Evolutionary conservation across 2,888 invertebrate species (phyloP), one percentile per base, ranked within the genome.

Genomic region (Eristalis tenax): DNA sequence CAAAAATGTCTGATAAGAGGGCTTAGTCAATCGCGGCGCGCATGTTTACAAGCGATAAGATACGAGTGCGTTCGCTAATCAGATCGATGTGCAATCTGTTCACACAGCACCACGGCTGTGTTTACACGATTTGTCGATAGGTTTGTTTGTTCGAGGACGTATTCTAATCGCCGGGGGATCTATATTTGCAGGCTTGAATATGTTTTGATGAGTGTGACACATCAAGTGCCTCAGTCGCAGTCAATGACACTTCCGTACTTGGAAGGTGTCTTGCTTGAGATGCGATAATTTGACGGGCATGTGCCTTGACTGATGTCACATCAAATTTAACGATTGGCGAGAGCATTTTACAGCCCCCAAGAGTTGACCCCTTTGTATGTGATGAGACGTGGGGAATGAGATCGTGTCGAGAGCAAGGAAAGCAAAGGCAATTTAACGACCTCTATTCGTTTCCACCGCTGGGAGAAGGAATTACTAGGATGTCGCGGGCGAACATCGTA

Each of bases 31-130:
- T 18, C n/a, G 13, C 57, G 57, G 23, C 35, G 6, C 23, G 28
- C 6, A 59, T 75, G 66, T 40, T 76, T 66, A 66, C 35, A 61
- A 56, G 69, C 32, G 69, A 77, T 77, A 77, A 69, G 69, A 77
- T 50, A 50, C 50, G 50, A 8, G 50, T 8, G 8, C 61, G 40
- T 35, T 68, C 50, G 40, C 22, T 76, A 69, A 69, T 68, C 76
- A 57, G 63, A 23, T 50, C 23, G 38, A 38, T 28, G 26, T 26
- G 35, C 38, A 35, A 50, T 69, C 61, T 63, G 35, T 69, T 50
- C 23, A 63, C 28, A 63, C 61, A 35, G 23, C 32, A 32, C 32
- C 32, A 32, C 32, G 32, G 32, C 32, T 32, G 32, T 77, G 61
- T 71, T 63, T 63, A 71, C 71, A 32, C 26, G 23, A 32, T 50